A percentile compares a stretch with the other conserved stretches of the same genome.
Conservation (phyloP, 2,113 vertebrate genomes). For the Microtus pennsylvanicus region DNA sequence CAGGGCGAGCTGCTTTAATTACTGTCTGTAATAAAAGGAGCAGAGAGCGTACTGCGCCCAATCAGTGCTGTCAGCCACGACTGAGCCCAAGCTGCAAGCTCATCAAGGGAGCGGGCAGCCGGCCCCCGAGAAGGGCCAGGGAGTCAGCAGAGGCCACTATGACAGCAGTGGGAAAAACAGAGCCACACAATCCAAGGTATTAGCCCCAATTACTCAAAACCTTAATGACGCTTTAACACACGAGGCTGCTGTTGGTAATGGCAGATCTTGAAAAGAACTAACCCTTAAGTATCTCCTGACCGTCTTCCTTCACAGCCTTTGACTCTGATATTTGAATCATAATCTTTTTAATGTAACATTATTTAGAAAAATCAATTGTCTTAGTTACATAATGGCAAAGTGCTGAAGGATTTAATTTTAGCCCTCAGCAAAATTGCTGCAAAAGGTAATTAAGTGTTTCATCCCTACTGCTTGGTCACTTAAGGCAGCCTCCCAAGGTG, state of each 20-base stretch:
- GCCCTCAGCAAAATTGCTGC: slow-evolving; percentile 86
- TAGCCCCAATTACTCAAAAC: slow-evolving; percentile 88
- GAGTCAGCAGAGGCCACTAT: slow-evolving; percentile 85
- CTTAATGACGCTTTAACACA: slow-evolving; percentile 88
- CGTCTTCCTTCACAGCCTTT: slow-evolving; percentile 88
- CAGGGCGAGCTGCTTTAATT: slow-evolving; percentile 98
- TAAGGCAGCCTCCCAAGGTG: slow-evolving; percentile 87
- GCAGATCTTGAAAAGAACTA: slow-evolving; percentile 84
- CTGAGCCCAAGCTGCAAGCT: slow-evolving; percentile 88
- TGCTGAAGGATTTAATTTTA: slow-evolving; percentile 89
- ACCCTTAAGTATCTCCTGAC: slow-evolving; percentile 86
- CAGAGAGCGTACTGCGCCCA: slow-evolving; percentile 94
- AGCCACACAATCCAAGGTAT: slow-evolving; percentile 87
- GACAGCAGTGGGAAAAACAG: slow-evolving; percentile 84
- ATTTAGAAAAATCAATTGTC: slow-evolving; percentile 92
- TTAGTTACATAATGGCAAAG: slow-evolving; percentile 88
- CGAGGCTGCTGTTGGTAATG: slow-evolving; percentile 87
- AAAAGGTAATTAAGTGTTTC: slow-evolving; percentile 90
- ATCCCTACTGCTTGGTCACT: slow-evolving; percentile 84
- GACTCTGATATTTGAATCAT: slow-evolving; percentile 88
- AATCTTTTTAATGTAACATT: slow-evolving; percentile 90
- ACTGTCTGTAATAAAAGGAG: slow-evolving; percentile 98
- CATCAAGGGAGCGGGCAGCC: slow-evolving; percentile 89
- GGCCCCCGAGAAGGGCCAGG: slow-evolving; percentile 86
- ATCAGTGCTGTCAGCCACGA: slow-evolving; percentile 91